Conservation (phyloP, 2,113 vertebrate species). For the Misgurnus anguillicaudatus region DNA sequence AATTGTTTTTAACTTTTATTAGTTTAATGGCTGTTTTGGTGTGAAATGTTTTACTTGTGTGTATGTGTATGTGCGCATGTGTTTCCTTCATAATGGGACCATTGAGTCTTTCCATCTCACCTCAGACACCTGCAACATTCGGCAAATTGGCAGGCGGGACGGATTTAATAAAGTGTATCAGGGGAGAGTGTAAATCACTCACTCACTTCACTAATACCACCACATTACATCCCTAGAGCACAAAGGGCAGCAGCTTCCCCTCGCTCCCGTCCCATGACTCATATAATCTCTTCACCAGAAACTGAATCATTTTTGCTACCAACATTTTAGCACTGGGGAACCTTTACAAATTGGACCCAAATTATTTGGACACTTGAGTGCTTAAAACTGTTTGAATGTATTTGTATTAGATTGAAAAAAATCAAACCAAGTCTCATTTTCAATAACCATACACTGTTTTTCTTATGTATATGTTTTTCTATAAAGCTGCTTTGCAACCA, state of each 20-base stretch:
- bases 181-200: constrained; percentile 71
- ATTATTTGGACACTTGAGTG: neutral
- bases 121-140: constrained; percentile 74
- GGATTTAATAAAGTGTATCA: constrained; percentile 69
- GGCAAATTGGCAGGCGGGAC: constrained; percentile 69
- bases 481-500: too few relatives aligned
- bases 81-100: constrained; percentile 66
- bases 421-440: too few relatives aligned
- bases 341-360: neutral
- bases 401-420: too few relatives aligned
- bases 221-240: constrained; percentile 50
- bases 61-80: constrained; percentile 29
- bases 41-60: constrained; percentile 8
- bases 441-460: too few relatives aligned
- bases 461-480: too few relatives aligned
- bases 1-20: constrained; percentile 8
- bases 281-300: constrained; percentile 53
- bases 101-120: constrained; percentile 64
- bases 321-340: neutral
- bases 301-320: constrained; percentile 12
- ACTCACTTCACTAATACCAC: constrained; percentile 57
- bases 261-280: constrained; percentile 40
- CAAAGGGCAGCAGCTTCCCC: constrained; percentile 43
- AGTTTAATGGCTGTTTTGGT: neutral
- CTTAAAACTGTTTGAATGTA: neutral